Percentiles rank a stretch among this genome's conserved stretches.
Evolutionary conservation across 2,113 vertebrate species (phyloP).

Genomic region (Chaetorhynchus papuensis): DNA sequence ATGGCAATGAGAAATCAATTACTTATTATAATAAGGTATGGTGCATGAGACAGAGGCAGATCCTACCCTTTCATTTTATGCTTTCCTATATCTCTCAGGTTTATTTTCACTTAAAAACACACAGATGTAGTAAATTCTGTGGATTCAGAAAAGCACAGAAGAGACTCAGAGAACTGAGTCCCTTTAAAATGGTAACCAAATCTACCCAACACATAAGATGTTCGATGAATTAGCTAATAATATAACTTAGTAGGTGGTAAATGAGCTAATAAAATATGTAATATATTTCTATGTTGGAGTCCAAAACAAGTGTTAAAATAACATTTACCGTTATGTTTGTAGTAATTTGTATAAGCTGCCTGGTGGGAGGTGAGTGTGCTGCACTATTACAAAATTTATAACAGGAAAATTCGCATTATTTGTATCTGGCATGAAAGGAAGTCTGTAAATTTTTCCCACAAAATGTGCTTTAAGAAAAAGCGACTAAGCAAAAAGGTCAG

Average conservation of each 20-base stretch:
- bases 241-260: constrained; percentile 67
- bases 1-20: constrained; percentile 14
- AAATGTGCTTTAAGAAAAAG: not conserved
- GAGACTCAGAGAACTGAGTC: not conserved
- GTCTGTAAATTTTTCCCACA: not conserved
- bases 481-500: not conserved
- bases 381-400: constrained; percentile 23
- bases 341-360: constrained; percentile 53
- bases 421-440: not conserved
- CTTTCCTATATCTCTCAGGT: not conserved
- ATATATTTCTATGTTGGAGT: constrained; percentile 73
- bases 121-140: not conserved
- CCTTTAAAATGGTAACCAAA: constrained; percentile 22
- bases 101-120: not conserved
- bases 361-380: constrained; percentile 6
- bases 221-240: constrained; percentile 70
- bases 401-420: constrained; percentile 38
- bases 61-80: not conserved
- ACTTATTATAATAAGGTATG: not conserved
- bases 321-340: constrained; percentile 57
- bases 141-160: not conserved
- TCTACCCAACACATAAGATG: constrained; percentile 2
- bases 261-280: constrained; percentile 75
- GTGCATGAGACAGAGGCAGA: not conserved
- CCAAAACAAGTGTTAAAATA: constrained; percentile 68